Conservation (phyloP, 2,113 vertebrate genomes). For the Tringa solitaria region DNA sequence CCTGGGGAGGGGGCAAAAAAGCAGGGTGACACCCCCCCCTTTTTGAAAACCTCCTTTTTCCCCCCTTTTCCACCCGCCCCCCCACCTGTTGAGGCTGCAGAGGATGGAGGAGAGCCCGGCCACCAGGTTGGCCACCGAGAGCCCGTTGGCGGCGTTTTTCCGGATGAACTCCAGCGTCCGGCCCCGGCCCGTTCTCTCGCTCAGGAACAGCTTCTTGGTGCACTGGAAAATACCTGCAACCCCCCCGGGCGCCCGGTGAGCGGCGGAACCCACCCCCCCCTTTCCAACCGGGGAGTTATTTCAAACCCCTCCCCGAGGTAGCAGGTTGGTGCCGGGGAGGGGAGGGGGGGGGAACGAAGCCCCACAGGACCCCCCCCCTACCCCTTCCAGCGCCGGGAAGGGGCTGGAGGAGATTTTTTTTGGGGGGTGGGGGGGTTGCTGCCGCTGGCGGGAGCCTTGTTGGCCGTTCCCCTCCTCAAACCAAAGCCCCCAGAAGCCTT, state of each 20-base stretch:
- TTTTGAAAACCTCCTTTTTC: background rate
- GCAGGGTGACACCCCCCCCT: background rate
- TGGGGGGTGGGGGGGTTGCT: background rate
- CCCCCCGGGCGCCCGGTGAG: background rate
- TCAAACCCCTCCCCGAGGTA: background rate
- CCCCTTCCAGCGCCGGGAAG: background rate
- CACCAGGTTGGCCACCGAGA: slow-evolving; percentile 87
- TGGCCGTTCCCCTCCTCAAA: background rate
- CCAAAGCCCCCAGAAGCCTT: background rate
- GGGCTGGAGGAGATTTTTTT: background rate
- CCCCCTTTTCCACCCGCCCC: background rate
- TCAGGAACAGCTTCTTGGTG: slow-evolving; percentile 77
- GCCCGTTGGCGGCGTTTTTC: slow-evolving; percentile 83
- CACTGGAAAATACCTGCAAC: slow-evolving; percentile 80
- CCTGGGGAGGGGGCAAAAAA: slow-evolving; percentile 44
- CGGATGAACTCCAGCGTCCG: slow-evolving; percentile 82
- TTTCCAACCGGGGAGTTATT: background rate
- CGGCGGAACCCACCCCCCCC: rapidly evolving
- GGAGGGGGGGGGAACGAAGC: background rate
- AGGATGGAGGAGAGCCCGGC: slow-evolving; percentile 89
- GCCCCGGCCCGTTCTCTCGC: slow-evolving; percentile 33
- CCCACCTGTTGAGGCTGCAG: slow-evolving; percentile 86
- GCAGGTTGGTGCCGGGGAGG: background rate
- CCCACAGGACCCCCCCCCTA: background rate
- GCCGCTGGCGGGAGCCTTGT: background rate